Evolutionary conservation across 2,113 vertebrate genomes (phyloP).

Genomic region (Mastomys coucha): DNA sequence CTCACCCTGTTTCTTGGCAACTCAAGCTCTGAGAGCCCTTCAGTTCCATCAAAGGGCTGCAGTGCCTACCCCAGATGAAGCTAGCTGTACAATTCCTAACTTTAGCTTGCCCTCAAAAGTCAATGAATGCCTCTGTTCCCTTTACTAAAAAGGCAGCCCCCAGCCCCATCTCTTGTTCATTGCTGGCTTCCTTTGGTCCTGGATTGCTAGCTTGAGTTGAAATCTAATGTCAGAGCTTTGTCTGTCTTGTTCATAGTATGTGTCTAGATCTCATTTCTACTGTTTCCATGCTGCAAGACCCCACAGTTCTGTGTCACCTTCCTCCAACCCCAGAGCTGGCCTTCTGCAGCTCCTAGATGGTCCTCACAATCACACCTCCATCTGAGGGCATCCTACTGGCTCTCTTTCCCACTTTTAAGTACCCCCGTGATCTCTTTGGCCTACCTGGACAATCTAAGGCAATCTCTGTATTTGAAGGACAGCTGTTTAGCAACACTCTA

Average conservation of each 20-base stretch:
- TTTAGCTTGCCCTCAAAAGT: background rate
- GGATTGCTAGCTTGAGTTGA: background rate
- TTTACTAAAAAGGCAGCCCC: background rate
- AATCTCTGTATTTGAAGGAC: background rate
- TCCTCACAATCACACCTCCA: background rate
- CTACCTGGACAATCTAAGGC: background rate
- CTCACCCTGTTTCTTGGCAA: background rate
- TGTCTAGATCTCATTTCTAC: background rate
- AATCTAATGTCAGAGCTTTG: background rate
- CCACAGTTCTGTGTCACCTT: background rate
- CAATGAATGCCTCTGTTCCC: background rate
- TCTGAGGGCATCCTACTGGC: background rate
- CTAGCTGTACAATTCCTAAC: background rate
- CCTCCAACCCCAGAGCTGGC: background rate
- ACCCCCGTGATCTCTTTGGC: background rate
- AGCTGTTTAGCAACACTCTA: background rate
- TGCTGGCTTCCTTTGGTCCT: background rate
- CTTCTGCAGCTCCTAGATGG: background rate
- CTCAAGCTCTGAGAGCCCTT: background rate
- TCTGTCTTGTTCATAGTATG: background rate
- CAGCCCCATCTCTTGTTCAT: background rate
- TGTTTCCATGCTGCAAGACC: no score
- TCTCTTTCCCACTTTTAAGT: background rate
- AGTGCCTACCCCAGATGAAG: background rate
- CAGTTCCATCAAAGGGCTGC: no score